Percentiles rank a stretch among this genome's conserved stretches.
phyloP scores from a whole-genome alignment of 2,113 vertebrate species.

The Jacana jacana region DNA sequence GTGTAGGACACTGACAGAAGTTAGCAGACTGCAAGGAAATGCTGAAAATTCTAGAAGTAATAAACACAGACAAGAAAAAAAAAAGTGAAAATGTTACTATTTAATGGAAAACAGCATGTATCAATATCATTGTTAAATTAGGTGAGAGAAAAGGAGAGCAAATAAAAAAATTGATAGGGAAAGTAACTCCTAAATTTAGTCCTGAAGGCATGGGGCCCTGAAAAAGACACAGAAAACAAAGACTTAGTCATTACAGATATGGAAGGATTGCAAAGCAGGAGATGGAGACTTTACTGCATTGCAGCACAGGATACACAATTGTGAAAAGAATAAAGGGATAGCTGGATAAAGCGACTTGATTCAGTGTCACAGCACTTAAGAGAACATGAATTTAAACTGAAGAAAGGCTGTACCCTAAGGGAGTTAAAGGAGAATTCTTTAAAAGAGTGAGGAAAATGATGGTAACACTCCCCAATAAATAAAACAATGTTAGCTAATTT shows the following conservation, averaged over 20 bases:
- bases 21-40: not conserved
- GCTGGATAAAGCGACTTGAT: not conserved
- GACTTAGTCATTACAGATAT: not conserved
- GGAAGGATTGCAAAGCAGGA: not conserved
- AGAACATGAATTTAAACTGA: conserved; percentile 7
- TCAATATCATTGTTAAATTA: not conserved
- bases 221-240: not conserved
- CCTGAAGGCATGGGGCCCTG: not conserved
- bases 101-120: not conserved
- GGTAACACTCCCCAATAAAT: not conserved
- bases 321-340: not conserved
- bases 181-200: not conserved
- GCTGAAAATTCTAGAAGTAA: not conserved
- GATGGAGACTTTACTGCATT: conserved; percentile 7
- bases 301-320: not conserved
- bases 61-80: not conserved
- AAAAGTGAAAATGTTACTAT: not conserved
- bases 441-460: not conserved
- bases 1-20: not conserved
- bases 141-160: not conserved
- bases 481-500: not conserved
- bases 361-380: not conserved
- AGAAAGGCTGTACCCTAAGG: not conserved
- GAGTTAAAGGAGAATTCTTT: not conserved
- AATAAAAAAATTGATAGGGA: not conserved